Percentiles rank a stretch among this genome's conserved stretches.
Evolutionary conservation across 2,888 invertebrate species (phyloP).

Genomic region (Andrena flavipes): DNA sequence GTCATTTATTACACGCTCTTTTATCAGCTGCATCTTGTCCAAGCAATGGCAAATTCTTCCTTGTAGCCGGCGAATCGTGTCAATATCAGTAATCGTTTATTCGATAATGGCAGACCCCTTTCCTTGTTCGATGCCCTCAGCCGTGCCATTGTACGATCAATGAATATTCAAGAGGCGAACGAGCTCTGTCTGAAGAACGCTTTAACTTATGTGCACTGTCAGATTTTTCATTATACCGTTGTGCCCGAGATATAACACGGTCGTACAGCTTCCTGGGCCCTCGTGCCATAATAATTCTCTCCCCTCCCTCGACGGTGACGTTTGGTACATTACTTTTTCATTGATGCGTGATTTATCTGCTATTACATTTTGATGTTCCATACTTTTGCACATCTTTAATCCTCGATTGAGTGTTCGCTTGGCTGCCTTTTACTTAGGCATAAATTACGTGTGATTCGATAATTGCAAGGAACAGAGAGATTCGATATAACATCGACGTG

Average conservation of each 20-base stretch:
- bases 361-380: constrained; percentile 24
- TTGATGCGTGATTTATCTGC: constrained; percentile 35
- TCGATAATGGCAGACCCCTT: constrained; percentile 38
- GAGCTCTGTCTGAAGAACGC: constrained; percentile 67
- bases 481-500: background rate
- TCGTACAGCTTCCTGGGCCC: constrained; percentile 54
- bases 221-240: constrained; percentile 74
- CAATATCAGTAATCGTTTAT: constrained; percentile 29
- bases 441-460: background rate
- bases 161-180: constrained; percentile 75
- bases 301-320: constrained; percentile 18
- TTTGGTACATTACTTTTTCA: constrained; percentile 33
- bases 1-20: background rate
- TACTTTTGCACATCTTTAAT: background rate
- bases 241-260: constrained; percentile 64
- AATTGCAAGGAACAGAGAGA: background rate
- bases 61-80: background rate
- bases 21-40: background rate
- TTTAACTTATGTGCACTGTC: constrained; percentile 70
- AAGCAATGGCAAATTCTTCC: background rate
- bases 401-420: background rate
- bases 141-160: constrained; percentile 57
- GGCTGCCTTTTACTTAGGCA: background rate
- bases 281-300: constrained; percentile 63
- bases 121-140: constrained; percentile 30